A percentile compares a stretch with the other conserved stretches of the same genome.
phyloP scores from a whole-genome alignment of 2,797 vertebrate species.

The Sus cebifrons region DNA sequence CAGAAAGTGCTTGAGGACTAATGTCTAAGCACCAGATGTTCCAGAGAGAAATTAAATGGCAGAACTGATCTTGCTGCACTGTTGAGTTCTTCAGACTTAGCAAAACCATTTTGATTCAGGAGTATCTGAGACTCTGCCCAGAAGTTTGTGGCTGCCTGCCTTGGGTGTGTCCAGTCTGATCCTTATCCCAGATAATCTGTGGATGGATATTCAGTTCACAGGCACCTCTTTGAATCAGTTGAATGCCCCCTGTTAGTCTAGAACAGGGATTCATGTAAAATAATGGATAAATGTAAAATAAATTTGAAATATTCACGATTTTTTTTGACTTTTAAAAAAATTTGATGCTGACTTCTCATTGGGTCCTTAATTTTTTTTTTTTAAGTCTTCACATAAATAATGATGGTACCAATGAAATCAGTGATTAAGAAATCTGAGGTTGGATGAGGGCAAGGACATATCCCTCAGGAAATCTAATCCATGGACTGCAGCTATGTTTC shows the following conservation, averaged over 20 bases:
- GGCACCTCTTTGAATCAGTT: neutral
- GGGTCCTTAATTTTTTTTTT: neutral
- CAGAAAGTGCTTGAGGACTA: neutral
- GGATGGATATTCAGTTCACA: neutral
- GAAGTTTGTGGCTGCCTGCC: neutral
- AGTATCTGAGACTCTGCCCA: neutral
- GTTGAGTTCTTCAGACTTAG: neutral
- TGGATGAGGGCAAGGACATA: neutral
- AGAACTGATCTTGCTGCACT: too few species aligned
- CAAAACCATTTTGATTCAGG: neutral
- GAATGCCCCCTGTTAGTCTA: neutral
- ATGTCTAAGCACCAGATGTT: neutral
- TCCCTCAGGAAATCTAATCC: neutral
- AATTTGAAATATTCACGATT: neutral
- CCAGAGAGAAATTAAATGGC: neutral
- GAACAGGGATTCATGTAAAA: neutral
- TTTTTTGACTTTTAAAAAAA: neutral
- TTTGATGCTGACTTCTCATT: neutral
- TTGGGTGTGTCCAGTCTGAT: neutral
- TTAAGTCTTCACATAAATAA: slow-evolving; percentile 33
- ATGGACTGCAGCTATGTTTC: neutral
- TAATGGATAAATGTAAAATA: slow-evolving; percentile 14
- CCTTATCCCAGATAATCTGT: neutral
- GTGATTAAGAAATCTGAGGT: neutral
- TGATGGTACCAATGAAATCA: slow-evolving; percentile 32